Conservation (phyloP, 2,888 invertebrate genomes). For the Bibio marci region DNA sequence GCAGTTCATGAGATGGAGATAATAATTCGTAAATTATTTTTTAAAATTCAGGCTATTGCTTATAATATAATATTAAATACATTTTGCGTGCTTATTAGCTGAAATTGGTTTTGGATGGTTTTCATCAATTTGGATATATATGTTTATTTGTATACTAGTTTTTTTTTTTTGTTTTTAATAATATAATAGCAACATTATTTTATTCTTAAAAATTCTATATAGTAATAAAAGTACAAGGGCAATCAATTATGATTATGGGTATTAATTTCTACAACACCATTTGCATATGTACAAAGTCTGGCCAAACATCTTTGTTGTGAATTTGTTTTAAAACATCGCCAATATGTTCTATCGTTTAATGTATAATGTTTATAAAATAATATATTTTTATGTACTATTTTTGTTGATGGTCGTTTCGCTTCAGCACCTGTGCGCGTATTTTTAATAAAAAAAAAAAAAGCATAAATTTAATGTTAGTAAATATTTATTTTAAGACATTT, state of each 20-base stretch:
- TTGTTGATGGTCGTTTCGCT: not conserved
- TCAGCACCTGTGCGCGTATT: not conserved
- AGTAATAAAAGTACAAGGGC: too few species aligned
- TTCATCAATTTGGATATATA: too few species aligned
- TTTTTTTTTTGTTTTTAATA: too few species aligned
- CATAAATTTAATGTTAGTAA: not conserved
- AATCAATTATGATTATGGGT: constrained; percentile 9
- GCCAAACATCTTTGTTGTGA: constrained; percentile 6
- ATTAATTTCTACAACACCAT: constrained; percentile 6
- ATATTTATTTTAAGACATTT: not conserved
- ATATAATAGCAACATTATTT: too few species aligned
- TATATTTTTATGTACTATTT: constrained; percentile 7
- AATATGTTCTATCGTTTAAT: constrained; percentile 5
- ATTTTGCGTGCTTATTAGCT: too few species aligned
- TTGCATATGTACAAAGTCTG: constrained; percentile 4
- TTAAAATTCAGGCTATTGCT: too few species aligned
- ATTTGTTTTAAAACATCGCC: constrained; percentile 8
- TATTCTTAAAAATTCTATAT: too few species aligned
- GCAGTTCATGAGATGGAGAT: too few species aligned
- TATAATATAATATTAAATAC: too few species aligned
- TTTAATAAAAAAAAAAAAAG: constrained; percentile 3
- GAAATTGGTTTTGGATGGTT: too few species aligned
- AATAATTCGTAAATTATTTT: too few species aligned
- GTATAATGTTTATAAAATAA: constrained; percentile 9
- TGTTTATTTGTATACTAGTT: too few species aligned